These are phyloP conservation scores for Pangasianodon hypophthalmus DNA, from an alignment of 2,113 vertebrate species.

Conservation along the genomic window DNA sequence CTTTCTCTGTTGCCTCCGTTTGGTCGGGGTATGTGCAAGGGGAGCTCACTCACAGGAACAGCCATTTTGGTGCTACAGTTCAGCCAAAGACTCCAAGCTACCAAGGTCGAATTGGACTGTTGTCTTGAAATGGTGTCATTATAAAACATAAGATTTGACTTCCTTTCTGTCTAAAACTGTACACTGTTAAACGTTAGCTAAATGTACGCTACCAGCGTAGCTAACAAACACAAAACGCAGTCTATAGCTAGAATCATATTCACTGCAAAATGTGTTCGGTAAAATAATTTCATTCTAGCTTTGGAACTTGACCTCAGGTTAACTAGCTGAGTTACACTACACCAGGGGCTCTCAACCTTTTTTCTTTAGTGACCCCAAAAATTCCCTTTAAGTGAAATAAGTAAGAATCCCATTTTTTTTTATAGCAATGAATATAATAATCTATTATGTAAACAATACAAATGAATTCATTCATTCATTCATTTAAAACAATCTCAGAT, in stretches of 20 bases:
- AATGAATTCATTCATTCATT: no score
- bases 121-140: neutral
- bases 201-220: neutral
- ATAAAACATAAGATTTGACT: neutral
- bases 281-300: neutral
- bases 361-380: neutral
- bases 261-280: neutral
- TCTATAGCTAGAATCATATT: neutral
- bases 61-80: neutral
- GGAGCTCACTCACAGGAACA: neutral
- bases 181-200: neutral
- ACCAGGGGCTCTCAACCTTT: neutral
- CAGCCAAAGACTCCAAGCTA: neutral
- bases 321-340: neutral
- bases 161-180: neutral
- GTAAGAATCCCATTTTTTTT: neutral
- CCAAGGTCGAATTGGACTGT: neutral
- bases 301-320: neutral
- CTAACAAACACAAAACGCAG: neutral
- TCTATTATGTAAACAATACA: neutral
- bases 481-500: neutral
- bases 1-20: neutral
- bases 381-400: neutral
- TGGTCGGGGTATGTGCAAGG: neutral
- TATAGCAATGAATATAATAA: neutral